These are phyloP conservation scores for Probosciger aterrimus DNA, from an alignment of 2,113 vertebrate genomes.

Conservation along the genomic window DNA sequence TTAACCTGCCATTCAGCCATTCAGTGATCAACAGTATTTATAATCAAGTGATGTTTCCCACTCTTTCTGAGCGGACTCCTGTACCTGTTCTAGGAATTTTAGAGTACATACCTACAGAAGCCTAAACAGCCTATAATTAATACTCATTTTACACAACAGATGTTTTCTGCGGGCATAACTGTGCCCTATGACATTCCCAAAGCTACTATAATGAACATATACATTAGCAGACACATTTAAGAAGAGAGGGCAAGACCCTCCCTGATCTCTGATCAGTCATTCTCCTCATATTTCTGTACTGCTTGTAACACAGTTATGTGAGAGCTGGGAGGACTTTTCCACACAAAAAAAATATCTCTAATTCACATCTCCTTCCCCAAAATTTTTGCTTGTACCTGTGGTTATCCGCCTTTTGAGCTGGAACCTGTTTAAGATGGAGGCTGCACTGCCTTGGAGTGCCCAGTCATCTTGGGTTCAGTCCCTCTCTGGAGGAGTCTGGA, in stretches of 20 bases:
- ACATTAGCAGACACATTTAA: neutral
- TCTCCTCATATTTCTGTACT: neutral
- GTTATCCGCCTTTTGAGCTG: neutral
- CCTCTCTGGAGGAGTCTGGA: neutral
- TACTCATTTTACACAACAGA: neutral
- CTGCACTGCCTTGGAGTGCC: neutral
- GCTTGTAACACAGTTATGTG: fast-evolving
- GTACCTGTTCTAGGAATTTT: neutral
- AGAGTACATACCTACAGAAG: neutral
- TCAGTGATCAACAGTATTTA: neutral
- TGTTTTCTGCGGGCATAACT: fast-evolving
- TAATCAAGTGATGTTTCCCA: neutral
- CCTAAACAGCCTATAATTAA: neutral
- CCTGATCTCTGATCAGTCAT: neutral
- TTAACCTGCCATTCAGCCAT: neutral
- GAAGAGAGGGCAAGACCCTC: neutral
- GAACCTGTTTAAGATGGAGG: neutral
- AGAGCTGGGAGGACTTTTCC: neutral
- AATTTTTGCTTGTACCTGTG: neutral
- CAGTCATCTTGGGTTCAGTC: neutral
- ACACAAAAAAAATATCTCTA: neutral
- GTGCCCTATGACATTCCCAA: fast-evolving
- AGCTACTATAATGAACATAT: fast-evolving
- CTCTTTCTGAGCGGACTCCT: neutral
- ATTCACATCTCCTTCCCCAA: fast-evolving